Percentiles rank a stretch among this genome's conserved stretches.
phyloP scores from a whole-genome alignment of 2,797 vertebrate species.

The Huso huso region DNA sequence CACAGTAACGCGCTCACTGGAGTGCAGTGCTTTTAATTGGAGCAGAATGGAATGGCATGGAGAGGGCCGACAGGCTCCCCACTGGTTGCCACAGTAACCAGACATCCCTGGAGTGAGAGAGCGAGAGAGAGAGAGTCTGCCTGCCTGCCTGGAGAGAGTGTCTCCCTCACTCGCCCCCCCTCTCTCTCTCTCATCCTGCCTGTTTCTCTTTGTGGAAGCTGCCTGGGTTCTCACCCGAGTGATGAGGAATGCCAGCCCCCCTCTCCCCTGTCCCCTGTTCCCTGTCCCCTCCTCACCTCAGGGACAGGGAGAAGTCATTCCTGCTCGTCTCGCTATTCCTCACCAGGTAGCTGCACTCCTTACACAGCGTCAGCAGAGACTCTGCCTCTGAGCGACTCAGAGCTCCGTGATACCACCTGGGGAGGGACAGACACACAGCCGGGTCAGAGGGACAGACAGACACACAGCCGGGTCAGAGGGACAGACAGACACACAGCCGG shows the following conservation, averaged over 20 bases:
- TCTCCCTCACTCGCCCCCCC: neutral
- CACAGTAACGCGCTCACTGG: too few species aligned
- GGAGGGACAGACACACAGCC: slow-evolving; percentile 7
- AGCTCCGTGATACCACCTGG: slow-evolving; percentile 87
- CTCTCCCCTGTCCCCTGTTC: too few species aligned
- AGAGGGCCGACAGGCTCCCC: slow-evolving; percentile 9
- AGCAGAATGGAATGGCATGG: neutral
- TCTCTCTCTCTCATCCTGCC: too few species aligned
- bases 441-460: neutral
- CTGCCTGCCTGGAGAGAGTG: neutral
- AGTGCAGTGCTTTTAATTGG: neutral
- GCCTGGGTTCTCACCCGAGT: too few species aligned
- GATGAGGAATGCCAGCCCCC: too few species aligned
- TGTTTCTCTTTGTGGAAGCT: too few species aligned
- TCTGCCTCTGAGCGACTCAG: slow-evolving; percentile 78
- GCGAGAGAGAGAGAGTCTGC: neutral
- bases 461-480: neutral
- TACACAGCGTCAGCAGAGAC: slow-evolving; percentile 75
- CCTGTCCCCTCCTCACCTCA: slow-evolving; percentile 55
- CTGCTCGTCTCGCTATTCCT: slow-evolving; percentile 79
- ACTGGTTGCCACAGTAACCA: neutral
- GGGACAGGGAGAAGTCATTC: slow-evolving; percentile 77
- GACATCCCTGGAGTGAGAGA: neutral
- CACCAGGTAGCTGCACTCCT: slow-evolving; percentile 88
- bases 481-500: neutral